A percentile compares a stretch with the other conserved stretches of the same genome.
Conservation (phyloP, 2,888 invertebrate genomes). For the Coelopa pilipes region DNA sequence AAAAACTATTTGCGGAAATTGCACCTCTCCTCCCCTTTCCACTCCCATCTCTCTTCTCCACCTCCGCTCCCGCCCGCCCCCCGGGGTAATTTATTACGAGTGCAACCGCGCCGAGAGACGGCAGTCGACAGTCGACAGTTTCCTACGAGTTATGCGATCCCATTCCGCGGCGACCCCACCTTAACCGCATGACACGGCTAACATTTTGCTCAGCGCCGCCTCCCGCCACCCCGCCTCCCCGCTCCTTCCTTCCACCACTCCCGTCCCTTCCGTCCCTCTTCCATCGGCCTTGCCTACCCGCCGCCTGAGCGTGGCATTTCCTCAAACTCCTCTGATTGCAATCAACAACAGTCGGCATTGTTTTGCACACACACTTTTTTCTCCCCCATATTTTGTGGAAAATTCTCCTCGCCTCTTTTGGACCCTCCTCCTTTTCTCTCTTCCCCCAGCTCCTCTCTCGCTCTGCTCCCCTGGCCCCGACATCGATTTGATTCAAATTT, state of each 20-base stretch:
- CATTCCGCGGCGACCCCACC: neutral
- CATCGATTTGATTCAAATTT: neutral
- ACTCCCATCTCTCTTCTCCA: no score
- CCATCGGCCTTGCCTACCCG: neutral
- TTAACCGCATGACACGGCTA: slow-evolving; percentile 1
- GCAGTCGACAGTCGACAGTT: neutral
- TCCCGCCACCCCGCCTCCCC: neutral
- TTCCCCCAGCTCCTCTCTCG: no score
- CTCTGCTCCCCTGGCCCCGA: neutral
- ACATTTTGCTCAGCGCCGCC: neutral
- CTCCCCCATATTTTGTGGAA: neutral
- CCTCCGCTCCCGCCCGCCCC: no score
- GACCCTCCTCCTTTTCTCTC: neutral
- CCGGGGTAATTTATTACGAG: no score
- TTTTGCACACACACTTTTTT: neutral
- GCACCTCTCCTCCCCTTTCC: no score
- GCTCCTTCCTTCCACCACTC: no score
- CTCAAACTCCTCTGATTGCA: slow-evolving; percentile 11
- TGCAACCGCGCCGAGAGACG: no score
- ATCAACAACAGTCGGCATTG: neutral
- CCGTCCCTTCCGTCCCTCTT: no score
- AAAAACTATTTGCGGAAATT: no score
- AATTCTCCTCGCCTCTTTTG: neutral
- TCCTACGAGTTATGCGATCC: neutral
- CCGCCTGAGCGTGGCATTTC: neutral